Evolutionary conservation across 2,888 invertebrate genomes (phyloP).

Genomic region (Dolichopus griseipennis): DNA sequence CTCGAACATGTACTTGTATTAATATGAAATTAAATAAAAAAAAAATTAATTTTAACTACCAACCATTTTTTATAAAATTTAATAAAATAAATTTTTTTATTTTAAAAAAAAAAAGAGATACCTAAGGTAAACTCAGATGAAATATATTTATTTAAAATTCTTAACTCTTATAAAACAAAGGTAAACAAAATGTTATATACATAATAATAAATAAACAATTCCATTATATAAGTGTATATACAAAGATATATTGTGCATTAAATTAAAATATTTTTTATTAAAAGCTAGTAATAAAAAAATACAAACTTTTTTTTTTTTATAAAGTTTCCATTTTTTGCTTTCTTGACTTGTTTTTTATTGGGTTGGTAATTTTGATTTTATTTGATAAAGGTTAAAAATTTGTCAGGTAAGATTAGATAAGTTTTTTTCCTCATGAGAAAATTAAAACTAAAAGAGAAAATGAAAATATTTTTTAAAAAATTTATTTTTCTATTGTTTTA

Average conservation of each 20-base stretch:
- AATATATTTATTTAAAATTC: background rate
- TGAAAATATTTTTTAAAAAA: background rate
- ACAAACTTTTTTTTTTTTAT: background rate
- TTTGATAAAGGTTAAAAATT: slow-evolving; percentile 1
- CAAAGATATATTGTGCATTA: background rate
- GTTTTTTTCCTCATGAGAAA: background rate
- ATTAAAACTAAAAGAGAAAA: background rate
- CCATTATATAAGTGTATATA: too few species aligned
- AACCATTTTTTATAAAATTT: too few species aligned
- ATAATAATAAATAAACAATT: too few species aligned
- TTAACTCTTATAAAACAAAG: background rate
- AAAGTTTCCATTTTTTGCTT: background rate
- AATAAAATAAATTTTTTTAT: too few species aligned
- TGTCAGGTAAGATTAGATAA: background rate
- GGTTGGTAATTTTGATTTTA: background rate
- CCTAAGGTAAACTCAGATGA: background rate
- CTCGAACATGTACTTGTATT: too few species aligned
- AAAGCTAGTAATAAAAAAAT: background rate
- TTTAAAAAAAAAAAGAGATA: background rate
- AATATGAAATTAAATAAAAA: too few species aligned
- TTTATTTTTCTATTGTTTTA: background rate
- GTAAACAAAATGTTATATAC: too few species aligned
- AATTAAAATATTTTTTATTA: slow-evolving; percentile 2
- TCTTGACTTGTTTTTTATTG: background rate
- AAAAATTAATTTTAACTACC: too few species aligned